Evolutionary conservation across 2,113 vertebrate species (phyloP), one percentile per base, ranked within the genome.

Genomic region (Leuciscus idus): DNA sequence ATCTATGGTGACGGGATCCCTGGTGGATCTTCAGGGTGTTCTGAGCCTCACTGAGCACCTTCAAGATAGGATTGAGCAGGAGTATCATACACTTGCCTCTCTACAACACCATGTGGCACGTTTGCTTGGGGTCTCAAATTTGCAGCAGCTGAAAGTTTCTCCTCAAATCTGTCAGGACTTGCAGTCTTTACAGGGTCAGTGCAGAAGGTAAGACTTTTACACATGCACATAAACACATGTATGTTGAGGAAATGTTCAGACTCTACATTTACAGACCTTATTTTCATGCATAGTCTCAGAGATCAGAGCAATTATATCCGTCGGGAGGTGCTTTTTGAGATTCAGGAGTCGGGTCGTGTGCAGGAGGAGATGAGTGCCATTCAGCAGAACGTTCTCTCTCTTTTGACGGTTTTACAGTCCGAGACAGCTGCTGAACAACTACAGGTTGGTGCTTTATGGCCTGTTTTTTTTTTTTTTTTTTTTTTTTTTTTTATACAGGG

Each of bases 141-240:
- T 87, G 48, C 57, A 78, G 0, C 87, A 91, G 4, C 28, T 88
- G 12, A 19, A 70, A 61, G 87, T 88, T 74, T 84, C 89, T 0
- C 80, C 92, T 70, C 94, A 95, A 1, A 83, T 94, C 3, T 90
- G 91, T 23, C 90, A 93, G 90, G 95, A 95, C 59, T 94, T 98
- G 76, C 90, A 88, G n/a, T 90, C 94, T 70, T 96, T 98, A 94
- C 94, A 95, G 64, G 94, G 95, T 26, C 94, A 92, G 74, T 94
- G 95, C 85, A 86, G 88, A 88, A 96, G 93, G 98, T 99, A 94
- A 92, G 96, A 7, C 46, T 10, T 33, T 8, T 11, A 68, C 43
- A 66, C 28, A 19, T n/a, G n/a, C 23, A 30, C 26, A 84, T 33
- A 55, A 23, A 50, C 55, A 11, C 4, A 55, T 30, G 15, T 26